Conservation (phyloP, 2,797 vertebrate species). For the Tolypeutes matacus region DNA sequence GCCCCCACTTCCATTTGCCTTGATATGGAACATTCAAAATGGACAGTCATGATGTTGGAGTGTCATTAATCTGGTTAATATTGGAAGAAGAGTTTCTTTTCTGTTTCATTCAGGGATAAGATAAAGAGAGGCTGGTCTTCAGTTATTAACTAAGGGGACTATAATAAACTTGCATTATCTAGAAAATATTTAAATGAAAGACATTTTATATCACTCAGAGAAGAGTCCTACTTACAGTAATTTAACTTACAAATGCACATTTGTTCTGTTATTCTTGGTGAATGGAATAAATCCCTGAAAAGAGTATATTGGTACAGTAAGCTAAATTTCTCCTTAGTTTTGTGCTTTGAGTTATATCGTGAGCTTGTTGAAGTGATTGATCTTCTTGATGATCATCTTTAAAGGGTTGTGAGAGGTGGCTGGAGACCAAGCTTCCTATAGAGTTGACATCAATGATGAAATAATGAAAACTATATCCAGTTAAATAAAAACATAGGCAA, state of each 20-base stretch:
- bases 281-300: neutral
- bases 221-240: neutral
- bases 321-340: neutral
- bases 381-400: neutral
- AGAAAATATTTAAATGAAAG: neutral
- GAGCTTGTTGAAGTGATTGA: neutral
- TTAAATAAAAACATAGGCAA: conserved; percentile 22
- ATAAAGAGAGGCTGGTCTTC: neutral
- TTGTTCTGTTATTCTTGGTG: neutral
- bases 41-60: neutral
- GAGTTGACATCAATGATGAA: neutral
- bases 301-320: neutral
- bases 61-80: neutral
- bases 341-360: neutral
- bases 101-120: neutral
- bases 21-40: neutral
- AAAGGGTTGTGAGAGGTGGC: neutral
- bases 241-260: neutral
- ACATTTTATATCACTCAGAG: neutral
- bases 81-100: neutral
- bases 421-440: neutral
- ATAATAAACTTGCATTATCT: neutral
- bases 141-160: neutral
- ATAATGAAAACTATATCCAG: neutral
- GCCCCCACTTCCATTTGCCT: neutral